These are phyloP conservation scores for Axinella damicornis DNA, from an alignment of 37 sponge, comb jelly and placozoan genomes.

Conservation along the genomic window DNA sequence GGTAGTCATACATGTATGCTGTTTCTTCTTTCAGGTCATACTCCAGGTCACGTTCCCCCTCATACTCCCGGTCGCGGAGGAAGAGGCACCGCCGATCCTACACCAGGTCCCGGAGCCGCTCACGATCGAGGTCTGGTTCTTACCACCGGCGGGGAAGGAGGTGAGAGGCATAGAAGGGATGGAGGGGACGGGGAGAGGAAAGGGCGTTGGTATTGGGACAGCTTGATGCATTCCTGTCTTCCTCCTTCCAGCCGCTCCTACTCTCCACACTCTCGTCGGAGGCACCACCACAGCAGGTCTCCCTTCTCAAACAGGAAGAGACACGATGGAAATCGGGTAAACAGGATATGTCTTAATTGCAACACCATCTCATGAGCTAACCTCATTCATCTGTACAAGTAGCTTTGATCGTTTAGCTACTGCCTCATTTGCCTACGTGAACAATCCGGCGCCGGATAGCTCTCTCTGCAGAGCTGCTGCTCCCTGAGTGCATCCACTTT, in stretches of 20 bases:
- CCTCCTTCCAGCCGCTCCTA: slow-evolving; percentile 30
- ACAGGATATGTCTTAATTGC: too few species aligned
- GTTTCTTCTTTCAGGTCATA: background rate
- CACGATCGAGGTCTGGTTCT: too few species aligned
- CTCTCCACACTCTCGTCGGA: slow-evolving; percentile 22
- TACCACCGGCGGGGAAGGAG: background rate
- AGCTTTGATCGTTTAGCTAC: background rate
- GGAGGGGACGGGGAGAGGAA: too few species aligned
- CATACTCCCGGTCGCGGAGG: slow-evolving; percentile 34
- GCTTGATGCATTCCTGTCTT: slow-evolving; percentile 5
- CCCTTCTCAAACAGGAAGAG: slow-evolving; percentile 78
- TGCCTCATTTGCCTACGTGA: too few species aligned
- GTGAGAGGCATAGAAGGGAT: too few species aligned
- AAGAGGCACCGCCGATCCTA: background rate
- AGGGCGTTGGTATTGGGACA: too few species aligned
- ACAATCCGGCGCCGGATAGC: too few species aligned
- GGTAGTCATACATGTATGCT: too few species aligned
- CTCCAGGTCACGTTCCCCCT: slow-evolving; percentile 23
- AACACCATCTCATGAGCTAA: background rate
- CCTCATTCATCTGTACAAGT: background rate
- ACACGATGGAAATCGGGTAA: slow-evolving; percentile 76
- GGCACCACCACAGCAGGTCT: slow-evolving; percentile 33
- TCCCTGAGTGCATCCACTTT: too few species aligned
- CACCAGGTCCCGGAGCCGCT: slow-evolving; percentile 49
- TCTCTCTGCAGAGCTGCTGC: too few species aligned